A percentile compares a stretch with the other conserved stretches of the same genome.
Conservation (phyloP, 2,797 vertebrate species). For the Carcharodon carcharias region DNA sequence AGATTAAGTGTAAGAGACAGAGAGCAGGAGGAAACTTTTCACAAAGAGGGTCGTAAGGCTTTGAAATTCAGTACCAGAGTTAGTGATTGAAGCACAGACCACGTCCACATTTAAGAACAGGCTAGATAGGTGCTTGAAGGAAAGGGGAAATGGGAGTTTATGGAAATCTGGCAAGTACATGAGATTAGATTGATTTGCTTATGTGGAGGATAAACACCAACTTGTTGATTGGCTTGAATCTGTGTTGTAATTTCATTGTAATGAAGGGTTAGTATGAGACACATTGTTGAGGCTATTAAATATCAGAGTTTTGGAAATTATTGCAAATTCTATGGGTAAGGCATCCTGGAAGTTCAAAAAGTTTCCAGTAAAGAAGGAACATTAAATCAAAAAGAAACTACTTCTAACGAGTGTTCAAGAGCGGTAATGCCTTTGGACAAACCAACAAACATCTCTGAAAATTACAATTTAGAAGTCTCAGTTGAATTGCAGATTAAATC, state of each 20-base stretch:
- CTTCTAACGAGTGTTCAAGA: background rate
- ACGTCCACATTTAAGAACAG: background rate
- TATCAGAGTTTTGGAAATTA: background rate
- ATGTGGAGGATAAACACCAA: background rate
- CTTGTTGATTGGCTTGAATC: background rate
- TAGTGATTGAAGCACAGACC: background rate
- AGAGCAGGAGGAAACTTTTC: background rate
- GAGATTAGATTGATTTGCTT: background rate
- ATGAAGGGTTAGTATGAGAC: background rate
- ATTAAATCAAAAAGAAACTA: background rate
- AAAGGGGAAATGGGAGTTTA: background rate
- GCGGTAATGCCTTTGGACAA: background rate
- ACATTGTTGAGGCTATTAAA: background rate
- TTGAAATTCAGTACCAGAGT: background rate
- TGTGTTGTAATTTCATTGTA: background rate
- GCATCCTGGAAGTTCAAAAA: background rate
- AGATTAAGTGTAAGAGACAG: background rate
- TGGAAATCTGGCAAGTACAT: background rate
- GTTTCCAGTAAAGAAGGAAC: background rate
- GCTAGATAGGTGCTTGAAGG: background rate
- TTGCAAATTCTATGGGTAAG: background rate
- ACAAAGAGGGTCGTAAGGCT: background rate
- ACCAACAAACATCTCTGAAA: background rate
- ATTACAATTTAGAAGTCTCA: conserved; percentile 17
- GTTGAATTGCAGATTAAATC: conserved; percentile 6